phyloP scores from a whole-genome alignment of 2,113 vertebrate species.

The Hemichromis elongatus region DNA sequence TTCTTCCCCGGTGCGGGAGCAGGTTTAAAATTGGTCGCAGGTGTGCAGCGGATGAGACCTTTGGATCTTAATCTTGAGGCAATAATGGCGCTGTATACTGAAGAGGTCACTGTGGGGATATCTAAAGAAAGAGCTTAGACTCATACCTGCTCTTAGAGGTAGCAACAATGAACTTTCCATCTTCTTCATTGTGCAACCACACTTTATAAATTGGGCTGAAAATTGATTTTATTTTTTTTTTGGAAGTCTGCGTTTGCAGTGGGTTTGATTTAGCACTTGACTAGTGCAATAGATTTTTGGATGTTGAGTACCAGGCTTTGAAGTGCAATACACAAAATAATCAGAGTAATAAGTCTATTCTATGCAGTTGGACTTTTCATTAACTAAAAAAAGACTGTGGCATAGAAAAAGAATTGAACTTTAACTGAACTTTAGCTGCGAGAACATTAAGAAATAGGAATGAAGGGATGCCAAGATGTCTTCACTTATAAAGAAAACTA shows the following conservation, averaged over 20 bases:
- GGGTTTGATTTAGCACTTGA: conserved; percentile 19
- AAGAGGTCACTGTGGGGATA: conserved; percentile 34
- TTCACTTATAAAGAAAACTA: neutral
- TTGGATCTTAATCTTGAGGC: conserved; percentile 60
- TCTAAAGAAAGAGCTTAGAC: neutral
- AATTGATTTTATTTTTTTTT: neutral
- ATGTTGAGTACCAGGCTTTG: neutral
- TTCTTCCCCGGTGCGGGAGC: neutral
- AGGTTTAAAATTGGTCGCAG: conserved; percentile 47
- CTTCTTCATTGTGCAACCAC: conserved; percentile 14
- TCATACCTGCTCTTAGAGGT: neutral
- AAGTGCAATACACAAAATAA: conserved; percentile 16
- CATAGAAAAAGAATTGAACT: neutral
- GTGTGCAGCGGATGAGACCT: conserved; percentile 49
- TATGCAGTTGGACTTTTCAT: conserved; percentile 1
- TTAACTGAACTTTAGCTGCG: neutral
- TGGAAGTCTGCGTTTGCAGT: neutral
- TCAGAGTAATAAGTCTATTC: neutral
- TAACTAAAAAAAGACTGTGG: neutral
- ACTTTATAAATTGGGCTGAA: conserved; percentile 8
- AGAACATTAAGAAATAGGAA: neutral
- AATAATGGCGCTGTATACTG: conserved; percentile 23
- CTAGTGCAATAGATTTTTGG: conserved; percentile 7
- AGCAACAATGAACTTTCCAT: conserved; percentile 5
- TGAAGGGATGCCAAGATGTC: neutral